These are phyloP conservation scores for Acipenser transmontanus DNA, from an alignment of 2,797 vertebrate species.

Conservation along the genomic window DNA sequence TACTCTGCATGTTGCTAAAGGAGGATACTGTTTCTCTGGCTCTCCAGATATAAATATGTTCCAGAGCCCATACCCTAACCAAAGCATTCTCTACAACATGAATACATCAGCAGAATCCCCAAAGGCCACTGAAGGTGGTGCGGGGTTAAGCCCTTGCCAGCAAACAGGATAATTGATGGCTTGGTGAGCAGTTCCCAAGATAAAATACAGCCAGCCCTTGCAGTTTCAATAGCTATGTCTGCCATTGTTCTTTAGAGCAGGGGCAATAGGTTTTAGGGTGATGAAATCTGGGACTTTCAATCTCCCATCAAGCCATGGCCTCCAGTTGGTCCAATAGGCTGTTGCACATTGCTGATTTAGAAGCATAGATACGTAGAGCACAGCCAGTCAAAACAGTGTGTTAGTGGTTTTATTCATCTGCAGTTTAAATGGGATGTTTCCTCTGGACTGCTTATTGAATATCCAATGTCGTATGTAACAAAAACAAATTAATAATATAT, in stretches of 20 bases:
- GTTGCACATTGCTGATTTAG: too few relatives aligned
- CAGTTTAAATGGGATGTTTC: too few relatives aligned
- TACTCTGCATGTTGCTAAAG: neutral
- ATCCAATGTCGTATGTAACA: too few relatives aligned
- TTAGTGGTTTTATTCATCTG: too few relatives aligned
- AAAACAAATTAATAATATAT: too few relatives aligned
- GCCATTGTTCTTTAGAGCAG: conserved; percentile 22
- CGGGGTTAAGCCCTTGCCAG: conserved; percentile 30
- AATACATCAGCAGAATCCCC: conserved; percentile 13
- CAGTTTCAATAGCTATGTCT: conserved; percentile 21
- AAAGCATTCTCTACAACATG: conserved; percentile 10
- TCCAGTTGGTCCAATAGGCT: conserved; percentile 1
- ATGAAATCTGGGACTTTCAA: neutral
- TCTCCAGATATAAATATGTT: conserved; percentile 3
- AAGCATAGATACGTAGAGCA: too few relatives aligned
- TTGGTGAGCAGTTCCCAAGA: conserved; percentile 17
- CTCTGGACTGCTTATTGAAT: too few relatives aligned
- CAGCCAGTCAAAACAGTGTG: too few relatives aligned
- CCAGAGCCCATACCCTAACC: neutral
- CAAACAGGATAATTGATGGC: conserved; percentile 32
- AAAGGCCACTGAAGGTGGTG: conserved; percentile 15
- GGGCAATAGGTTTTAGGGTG: too few relatives aligned
- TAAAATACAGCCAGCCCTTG: conserved; percentile 30
- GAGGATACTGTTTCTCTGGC: neutral
- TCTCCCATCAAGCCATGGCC: neutral